A percentile compares a stretch with the other conserved stretches of the same genome.
phyloP scores from a whole-genome alignment of 2,888 invertebrate species.

The Mythimna lalbum region DNA sequence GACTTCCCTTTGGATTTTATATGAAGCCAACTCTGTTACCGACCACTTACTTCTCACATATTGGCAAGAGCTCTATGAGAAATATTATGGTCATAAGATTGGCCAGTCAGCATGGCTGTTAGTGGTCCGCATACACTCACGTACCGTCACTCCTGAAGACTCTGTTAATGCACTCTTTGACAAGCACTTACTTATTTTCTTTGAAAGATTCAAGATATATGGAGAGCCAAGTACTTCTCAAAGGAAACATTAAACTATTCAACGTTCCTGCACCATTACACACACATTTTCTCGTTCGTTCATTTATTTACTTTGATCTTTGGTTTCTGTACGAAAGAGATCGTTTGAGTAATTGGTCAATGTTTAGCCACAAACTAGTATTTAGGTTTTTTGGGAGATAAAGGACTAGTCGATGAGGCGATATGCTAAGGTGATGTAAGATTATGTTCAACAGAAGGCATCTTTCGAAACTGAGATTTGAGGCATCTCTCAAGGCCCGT shows the following conservation, averaged over 20 bases:
- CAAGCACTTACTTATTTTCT: slow-evolving; percentile 41
- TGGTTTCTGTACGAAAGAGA: neutral
- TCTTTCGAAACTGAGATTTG: no score
- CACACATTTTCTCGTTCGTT: slow-evolving; percentile 27
- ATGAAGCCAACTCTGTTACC: neutral
- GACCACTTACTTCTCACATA: neutral
- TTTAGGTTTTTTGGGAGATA: neutral
- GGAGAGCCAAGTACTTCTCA: neutral
- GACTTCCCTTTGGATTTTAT: neutral
- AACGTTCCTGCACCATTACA: slow-evolving; percentile 45
- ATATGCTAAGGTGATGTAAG: no score
- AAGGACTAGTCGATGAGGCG: no score
- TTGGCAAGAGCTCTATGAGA: neutral
- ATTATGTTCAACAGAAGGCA: no score
- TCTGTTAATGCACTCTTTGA: slow-evolving; percentile 18
- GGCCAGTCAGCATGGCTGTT: neutral
- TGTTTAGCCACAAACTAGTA: neutral
- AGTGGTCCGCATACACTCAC: neutral
- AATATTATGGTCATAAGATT: neutral
- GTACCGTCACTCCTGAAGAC: neutral
- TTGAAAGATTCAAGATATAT: slow-evolving; percentile 27
- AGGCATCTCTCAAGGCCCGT: no score
- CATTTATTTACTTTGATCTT: slow-evolving; percentile 11
- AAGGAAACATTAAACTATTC: slow-evolving; percentile 30
- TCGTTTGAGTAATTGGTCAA: neutral